A percentile compares a stretch with the other conserved stretches of the same genome.
phyloP scores from a whole-genome alignment of 1,140 invertebrate species.

The Cotesia glomerata region DNA sequence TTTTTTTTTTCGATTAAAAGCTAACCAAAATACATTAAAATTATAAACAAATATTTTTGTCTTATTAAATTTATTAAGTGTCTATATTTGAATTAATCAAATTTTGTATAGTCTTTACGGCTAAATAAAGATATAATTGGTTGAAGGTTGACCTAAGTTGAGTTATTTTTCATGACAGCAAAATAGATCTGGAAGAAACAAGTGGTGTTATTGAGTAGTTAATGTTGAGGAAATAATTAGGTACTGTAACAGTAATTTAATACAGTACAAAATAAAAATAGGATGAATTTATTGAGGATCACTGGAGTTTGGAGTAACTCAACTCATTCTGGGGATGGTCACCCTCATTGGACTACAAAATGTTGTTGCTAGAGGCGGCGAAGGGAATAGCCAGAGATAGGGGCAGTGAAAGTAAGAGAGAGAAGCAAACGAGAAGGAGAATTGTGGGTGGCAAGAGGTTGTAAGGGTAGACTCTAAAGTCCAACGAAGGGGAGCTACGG shows the following conservation, averaged over 20 bases:
- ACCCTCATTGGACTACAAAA: slow-evolving; percentile 59
- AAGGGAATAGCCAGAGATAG: slow-evolving; percentile 54
- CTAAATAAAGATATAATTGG: no score
- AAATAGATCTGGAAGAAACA: background rate
- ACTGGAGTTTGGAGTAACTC: slow-evolving; percentile 55
- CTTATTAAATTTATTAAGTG: background rate
- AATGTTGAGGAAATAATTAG: slow-evolving; percentile 1
- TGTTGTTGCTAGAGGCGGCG: slow-evolving; percentile 61
- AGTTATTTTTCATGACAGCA: background rate
- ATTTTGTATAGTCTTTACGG: background rate
- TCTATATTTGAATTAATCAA: background rate
- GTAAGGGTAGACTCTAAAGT: slow-evolving; percentile 57
- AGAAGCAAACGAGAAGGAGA: slow-evolving; percentile 23
- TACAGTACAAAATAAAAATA: slow-evolving; percentile 29
- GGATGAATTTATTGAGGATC: slow-evolving; percentile 53
- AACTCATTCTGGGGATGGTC: slow-evolving; percentile 48
- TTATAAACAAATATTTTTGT: no score
- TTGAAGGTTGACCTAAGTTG: background rate
- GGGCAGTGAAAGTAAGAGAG: slow-evolving; percentile 1
- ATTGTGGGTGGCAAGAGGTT: slow-evolving; percentile 40
- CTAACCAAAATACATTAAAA: no score
- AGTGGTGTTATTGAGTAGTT: background rate
- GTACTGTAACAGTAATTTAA: background rate
- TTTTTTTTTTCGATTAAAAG: no score
- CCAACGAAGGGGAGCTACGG: slow-evolving; percentile 50